phyloP scores from a whole-genome alignment of 2,888 invertebrate species.

The Bibio marci region DNA sequence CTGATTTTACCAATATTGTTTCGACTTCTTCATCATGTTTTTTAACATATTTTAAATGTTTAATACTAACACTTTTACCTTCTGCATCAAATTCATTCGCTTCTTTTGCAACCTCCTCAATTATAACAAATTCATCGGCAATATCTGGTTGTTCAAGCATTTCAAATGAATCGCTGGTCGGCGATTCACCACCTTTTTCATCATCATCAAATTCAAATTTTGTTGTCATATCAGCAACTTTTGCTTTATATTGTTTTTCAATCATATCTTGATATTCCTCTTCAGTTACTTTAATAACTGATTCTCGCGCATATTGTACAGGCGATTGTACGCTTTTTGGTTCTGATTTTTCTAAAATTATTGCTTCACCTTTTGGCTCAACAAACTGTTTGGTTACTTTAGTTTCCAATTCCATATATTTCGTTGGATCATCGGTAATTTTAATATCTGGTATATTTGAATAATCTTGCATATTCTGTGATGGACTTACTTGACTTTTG shows the following conservation, averaged over 20 bases:
- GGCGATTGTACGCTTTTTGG: constrained; percentile 22
- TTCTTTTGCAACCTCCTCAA: constrained; percentile 76
- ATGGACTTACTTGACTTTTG: constrained; percentile 21
- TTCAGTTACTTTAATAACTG: constrained; percentile 17
- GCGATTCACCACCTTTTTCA: constrained; percentile 50
- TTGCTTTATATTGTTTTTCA: constrained; percentile 32
- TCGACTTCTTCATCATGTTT: constrained; percentile 53
- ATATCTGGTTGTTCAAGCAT: constrained; percentile 73
- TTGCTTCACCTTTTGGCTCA: constrained; percentile 24
- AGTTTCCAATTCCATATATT: constrained; percentile 11
- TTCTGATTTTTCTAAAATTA: constrained; percentile 24
- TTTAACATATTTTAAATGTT: constrained; percentile 33
- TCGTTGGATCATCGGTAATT: constrained; percentile 26
- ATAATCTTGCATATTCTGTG: constrained; percentile 28
- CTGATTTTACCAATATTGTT: constrained; percentile 43
- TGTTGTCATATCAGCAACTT: constrained; percentile 42
- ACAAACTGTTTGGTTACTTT: constrained; percentile 15
- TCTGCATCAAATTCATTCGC: constrained; percentile 68
- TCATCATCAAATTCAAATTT: constrained; percentile 34
- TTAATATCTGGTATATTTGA: constrained; percentile 27
- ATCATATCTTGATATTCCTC: constrained; percentile 30
- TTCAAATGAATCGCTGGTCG: constrained; percentile 72
- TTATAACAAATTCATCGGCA: constrained; percentile 74
- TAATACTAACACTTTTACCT: constrained; percentile 62
- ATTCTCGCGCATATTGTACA: constrained; percentile 16